Base-by-base conservation (phyloP, 2,113 vertebrate genomes). In the Rhegmatorhina hoffmannsi region DNA sequence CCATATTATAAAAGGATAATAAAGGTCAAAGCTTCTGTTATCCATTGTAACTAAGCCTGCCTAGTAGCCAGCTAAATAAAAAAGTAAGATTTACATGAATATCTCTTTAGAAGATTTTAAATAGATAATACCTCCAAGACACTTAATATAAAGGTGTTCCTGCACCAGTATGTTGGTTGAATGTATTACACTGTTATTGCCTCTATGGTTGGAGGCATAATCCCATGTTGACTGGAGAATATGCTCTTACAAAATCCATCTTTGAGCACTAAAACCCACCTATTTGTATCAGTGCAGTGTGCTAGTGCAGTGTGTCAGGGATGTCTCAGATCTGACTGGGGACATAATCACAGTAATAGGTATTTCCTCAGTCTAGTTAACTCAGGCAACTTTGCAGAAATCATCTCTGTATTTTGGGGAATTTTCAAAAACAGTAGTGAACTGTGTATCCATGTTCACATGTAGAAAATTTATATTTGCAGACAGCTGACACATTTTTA, bases 151-250 rank as follows among this genome's bases (percentile, higher is more conserved):
- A 49, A 73, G 9, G 2, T 24, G 2, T 26, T 80, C 11, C 21
- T 52, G 16, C 9, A 46, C 4, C 19, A 70, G 50, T 15, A 33
- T 40, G 3, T 1, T 52, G 7, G 1, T 3, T 84, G 46, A 4
- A 43, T 24, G 9, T 1, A 36, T 84, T 43, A 3, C 7, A 55
- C 10, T 36, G 16, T 11, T 64, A 34, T 44, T 23, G 7, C 10
- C 43, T 43, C 40, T 43, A 43, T 43, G 17, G 5, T 50, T 28
- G 80, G 62, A 50, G 26, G 6, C 47, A 72, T 6, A 62, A 11
- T 28, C 5, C 26, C 9, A 2, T 8, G 4, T 16, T n/a, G 11
- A 10, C 2, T 23, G 16, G 6, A 3, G 8, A 14, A 6, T 21
- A 7, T 0, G 0, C 43, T 81, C 31, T 75, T 26, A 17, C 9